phyloP scores from a whole-genome alignment of 2,113 vertebrate genomes.

The Porphyrio hochstetteri region DNA sequence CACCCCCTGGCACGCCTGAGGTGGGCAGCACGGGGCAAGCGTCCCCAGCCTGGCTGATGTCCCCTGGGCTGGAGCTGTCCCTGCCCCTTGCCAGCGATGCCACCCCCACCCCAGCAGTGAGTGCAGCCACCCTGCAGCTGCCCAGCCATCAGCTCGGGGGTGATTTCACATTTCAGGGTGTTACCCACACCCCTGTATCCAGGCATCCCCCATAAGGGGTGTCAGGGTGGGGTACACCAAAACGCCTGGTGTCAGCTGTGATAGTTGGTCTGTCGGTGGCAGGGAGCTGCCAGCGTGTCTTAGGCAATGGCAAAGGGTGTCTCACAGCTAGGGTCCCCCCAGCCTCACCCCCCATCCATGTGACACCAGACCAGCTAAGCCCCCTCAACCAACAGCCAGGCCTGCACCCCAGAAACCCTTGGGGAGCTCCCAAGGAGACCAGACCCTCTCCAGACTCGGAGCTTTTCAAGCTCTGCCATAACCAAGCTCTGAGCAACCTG shows the following conservation, averaged over 20 bases:
- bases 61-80: background rate
- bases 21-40: background rate
- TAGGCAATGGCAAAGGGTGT: background rate
- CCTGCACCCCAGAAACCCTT: background rate
- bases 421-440: background rate
- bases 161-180: background rate
- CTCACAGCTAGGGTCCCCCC: background rate
- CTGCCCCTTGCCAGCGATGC: accelerated
- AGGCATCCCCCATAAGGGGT: background rate
- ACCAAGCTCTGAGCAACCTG: background rate
- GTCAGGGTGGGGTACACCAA: background rate
- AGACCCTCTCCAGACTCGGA: background rate
- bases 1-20: too few relatives aligned
- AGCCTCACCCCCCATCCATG: background rate
- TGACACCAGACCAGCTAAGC: background rate
- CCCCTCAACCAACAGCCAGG: background rate
- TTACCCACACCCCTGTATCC: background rate
- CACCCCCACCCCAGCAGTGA: background rate
- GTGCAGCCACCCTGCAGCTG: background rate
- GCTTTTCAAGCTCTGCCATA: background rate
- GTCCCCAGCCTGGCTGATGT: background rate
- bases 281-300: background rate
- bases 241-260: background rate
- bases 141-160: background rate
- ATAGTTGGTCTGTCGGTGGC: background rate